A percentile compares a stretch with the other conserved stretches of the same genome.
phyloP scores from a whole-genome alignment of 1,140 invertebrate genomes.

The Tetragnatha versicolor region DNA sequence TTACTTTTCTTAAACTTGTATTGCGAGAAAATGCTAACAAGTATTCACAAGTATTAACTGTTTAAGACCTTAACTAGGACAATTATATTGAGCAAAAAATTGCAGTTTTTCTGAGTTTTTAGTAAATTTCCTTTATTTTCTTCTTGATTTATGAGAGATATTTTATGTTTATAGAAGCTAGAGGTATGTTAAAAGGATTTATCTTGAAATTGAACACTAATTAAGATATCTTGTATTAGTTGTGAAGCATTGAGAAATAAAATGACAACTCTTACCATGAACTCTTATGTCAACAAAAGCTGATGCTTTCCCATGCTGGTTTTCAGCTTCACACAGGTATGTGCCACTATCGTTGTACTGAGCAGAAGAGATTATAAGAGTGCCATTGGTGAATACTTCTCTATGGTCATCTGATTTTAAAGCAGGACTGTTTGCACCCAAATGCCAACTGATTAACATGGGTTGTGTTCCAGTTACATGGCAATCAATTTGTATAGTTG shows the following conservation, averaged over 20 bases:
- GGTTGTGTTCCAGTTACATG: constrained; percentile 35
- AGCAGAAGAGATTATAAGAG: constrained; percentile 72
- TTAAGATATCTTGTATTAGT: no score
- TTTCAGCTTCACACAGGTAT: constrained; percentile 81
- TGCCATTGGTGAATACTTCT: constrained; percentile 66
- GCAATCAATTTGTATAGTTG: constrained; percentile 46
- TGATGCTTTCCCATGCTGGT: constrained; percentile 72
- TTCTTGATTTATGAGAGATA: no score
- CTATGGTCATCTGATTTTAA: constrained; percentile 15
- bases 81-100: no score
- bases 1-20: no score
- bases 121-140: no score
- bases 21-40: no score
- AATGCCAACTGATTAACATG: constrained; percentile 20
- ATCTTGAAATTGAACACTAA: no score
- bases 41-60: no score
- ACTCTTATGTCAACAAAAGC: constrained; percentile 73
- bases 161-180: no score
- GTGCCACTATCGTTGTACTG: constrained; percentile 74
- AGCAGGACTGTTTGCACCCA: not conserved
- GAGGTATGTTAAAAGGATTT: no score
- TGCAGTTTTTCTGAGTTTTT: no score
- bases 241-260: not conserved
- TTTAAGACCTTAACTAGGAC: no score
- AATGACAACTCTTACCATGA: constrained; percentile 68